Percentiles rank a stretch among this genome's conserved stretches.
Conservation (phyloP, 1,140 invertebrate species). For the Bombus soroeensis region DNA sequence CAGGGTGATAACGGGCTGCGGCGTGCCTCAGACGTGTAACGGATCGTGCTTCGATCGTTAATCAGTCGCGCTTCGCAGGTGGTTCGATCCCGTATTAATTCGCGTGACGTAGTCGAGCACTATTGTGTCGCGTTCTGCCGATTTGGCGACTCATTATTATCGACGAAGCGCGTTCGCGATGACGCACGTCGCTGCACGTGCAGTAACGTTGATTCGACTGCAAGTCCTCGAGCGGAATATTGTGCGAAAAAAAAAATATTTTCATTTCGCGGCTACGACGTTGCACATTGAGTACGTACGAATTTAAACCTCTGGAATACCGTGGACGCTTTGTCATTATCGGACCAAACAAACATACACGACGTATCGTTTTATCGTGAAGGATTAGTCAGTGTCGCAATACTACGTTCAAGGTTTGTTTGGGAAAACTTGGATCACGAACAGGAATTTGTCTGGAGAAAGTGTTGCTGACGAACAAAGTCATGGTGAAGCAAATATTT, state of each 20-base stretch:
- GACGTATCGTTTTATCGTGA: not conserved
- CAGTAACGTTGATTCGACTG: conserved; percentile 1
- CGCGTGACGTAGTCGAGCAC: conserved; percentile 35
- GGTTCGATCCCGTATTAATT: conserved; percentile 47
- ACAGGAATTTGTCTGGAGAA: too few species aligned
- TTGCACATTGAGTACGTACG: not conserved
- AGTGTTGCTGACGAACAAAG: too few species aligned
- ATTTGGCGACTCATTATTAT: conserved; percentile 56
- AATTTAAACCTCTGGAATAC: not conserved
- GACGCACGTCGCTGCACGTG: conserved; percentile 54
- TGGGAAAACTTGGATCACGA: not conserved
- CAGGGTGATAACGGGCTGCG: conserved; percentile 23
- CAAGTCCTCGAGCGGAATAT: not conserved
- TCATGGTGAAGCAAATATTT: too few species aligned
- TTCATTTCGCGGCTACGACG: conserved; percentile 29
- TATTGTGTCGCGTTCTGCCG: conserved; percentile 30
- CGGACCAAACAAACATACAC: conserved; percentile 14
- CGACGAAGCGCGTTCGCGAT: conserved; percentile 29
- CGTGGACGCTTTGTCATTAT: not conserved
- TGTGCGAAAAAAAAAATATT: conserved; percentile 49
- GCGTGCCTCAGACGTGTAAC: not conserved
- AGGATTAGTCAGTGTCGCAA: not conserved
- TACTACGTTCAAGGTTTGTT: not conserved
- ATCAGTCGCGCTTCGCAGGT: conserved; percentile 49
- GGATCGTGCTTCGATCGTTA: conserved; percentile 7